Evolutionary conservation across 2,888 invertebrate species (phyloP), one percentile per base, ranked within the genome.

Genomic region (Phaedon cochleariae): DNA sequence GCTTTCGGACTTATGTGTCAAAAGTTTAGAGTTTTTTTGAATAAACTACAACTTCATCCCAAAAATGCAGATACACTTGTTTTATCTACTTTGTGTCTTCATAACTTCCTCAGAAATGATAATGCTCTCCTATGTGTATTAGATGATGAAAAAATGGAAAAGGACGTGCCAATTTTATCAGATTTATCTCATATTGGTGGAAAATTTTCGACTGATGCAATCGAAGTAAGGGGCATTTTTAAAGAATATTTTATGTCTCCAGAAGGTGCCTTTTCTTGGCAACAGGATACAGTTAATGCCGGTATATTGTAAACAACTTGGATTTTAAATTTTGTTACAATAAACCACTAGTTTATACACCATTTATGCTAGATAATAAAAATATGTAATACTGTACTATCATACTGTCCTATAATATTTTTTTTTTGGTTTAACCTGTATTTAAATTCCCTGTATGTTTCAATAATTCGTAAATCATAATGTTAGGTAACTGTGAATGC

Each of bases 131-230:
- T 51, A 51, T n/a, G 55, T 20, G 29, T 61, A 61, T 31, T 63
- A 57, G 62, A 65, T 49, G 60, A 62, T 45, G 65, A 65, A 52
- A 65, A 55, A 49, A 52, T 34, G 20, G 62, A 65, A 59, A 68
- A 63, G 54, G 34, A 59, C 41, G 34, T 55, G 20, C 37, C 60
- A 31, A 65, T 65, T 57, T 57, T 65, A 20, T 20, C 31, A 20
- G 17, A 37, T 59, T 58, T 62, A 46, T 49, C 62, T 20, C 62
- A 68, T 57, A 59, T 60, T 65, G 55, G 55, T 55, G 68, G 65
- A 62, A 68, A 55, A 65, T 41, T 41, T 49, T 65, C 62, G 45
- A 57, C 15, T 12, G 46, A 64, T 63, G 59, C 60, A 53, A 49
- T 21, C 18, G 49, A 49, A 59, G 52, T 68, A 31, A 15, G 62